These are phyloP conservation scores for Epistrophe eligans DNA, from an alignment of 2,888 invertebrate genomes.

Conservation along the genomic window DNA sequence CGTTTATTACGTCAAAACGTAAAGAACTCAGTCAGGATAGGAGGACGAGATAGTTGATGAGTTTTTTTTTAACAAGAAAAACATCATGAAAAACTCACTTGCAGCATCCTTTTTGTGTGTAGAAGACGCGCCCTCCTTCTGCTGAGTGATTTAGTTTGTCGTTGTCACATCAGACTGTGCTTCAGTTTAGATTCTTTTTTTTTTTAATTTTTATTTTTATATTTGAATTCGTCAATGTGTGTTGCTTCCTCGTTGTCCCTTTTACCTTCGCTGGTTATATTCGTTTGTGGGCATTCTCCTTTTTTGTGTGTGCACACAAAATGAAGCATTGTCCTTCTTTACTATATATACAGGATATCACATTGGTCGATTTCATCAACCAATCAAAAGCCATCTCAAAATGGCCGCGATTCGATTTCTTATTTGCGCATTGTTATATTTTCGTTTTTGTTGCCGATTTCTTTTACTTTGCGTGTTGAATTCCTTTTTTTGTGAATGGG, in stretches of 20 bases:
- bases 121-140: conserved; percentile 65
- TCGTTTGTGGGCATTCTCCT: conserved; percentile 57
- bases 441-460: conserved; percentile 70
- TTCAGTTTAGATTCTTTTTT: conserved; percentile 33
- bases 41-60: conserved; percentile 45
- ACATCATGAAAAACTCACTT: conserved; percentile 61
- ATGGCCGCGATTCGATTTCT: conserved; percentile 82
- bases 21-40: conserved; percentile 28
- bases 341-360: conserved; percentile 81
- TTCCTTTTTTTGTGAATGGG: conserved; percentile 36
- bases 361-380: conserved; percentile 84
- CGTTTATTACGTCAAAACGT: conserved; percentile 69
- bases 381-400: conserved; percentile 84
- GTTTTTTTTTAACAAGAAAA: conserved; percentile 62
- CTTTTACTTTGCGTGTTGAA: conserved; percentile 31
- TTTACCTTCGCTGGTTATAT: conserved; percentile 45
- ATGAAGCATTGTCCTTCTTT: conserved; percentile 82
- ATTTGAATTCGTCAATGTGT: conserved; percentile 54
- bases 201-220: conserved; percentile 35
- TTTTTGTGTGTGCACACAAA: conserved; percentile 79
- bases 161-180: conserved; percentile 54
- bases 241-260: conserved; percentile 60
- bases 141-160: conserved; percentile 46
- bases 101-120: conserved; percentile 57
- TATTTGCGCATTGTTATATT: conserved; percentile 73